Evolutionary conservation across 1,140 invertebrate species (phyloP), one percentile per base, ranked within the genome.

Genomic region (Drosophila tristis): DNA sequence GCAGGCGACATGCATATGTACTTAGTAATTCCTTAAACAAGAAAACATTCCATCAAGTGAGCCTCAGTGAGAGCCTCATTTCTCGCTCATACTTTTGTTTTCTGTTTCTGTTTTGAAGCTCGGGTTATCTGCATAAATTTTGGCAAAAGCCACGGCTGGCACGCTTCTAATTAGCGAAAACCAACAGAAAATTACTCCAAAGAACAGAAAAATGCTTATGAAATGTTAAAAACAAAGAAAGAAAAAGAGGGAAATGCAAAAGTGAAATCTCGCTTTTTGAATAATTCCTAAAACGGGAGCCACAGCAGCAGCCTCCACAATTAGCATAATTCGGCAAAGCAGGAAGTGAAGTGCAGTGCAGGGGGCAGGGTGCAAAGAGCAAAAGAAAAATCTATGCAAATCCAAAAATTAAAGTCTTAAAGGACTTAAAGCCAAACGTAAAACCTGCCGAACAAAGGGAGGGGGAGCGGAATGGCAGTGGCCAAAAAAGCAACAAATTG

Each of bases 71-170:
- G 20, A 1, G 20, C 20, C 20, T 20, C 20, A 20, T 20, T 20
- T 20, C 20, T 20, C 20, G 7, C 66, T 57, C n/a, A 48, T 63
- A 23, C 26, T 13, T n/a, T 6, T 70, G n/a, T 8, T 68, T 39
- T 8, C 6, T 44, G 25, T 58, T 45, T 23, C 25, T 35, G 25
- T 25, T 42, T 57, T 35, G 45, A 39, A 49, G 61, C 68, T 49
- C 60, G 56, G 49, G 71, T 74, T 86, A 78, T 81, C 67, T 85
- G 61, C 81, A 85, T 86, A 85, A 85, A 85, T 85, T 85, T 87
- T 35, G 35, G 35, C 7, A 35, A 57, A 39, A 39, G 26, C 51
- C 42, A 58, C 43, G 45, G 11, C 64, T 43, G 51, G 65, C 78
- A 77, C 74, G 81, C 82, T 87, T 70, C 78, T 85, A 85, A 85